These are phyloP conservation scores for Mantis religiosa DNA, from an alignment of 2,888 invertebrate genomes.

Conservation along the genomic window DNA sequence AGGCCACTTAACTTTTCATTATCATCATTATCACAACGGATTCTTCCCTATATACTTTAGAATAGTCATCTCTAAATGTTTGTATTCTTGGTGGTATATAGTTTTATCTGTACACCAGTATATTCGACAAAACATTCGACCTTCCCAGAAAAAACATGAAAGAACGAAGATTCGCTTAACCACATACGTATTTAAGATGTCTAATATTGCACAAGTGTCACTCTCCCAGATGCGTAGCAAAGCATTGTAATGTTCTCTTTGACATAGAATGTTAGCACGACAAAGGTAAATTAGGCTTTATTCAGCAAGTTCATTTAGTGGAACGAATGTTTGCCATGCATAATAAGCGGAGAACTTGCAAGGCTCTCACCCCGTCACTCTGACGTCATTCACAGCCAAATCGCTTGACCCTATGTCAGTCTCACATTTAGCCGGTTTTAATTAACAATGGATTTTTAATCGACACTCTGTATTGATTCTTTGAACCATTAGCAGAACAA, in stretches of 20 bases:
- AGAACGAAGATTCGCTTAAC: too few relatives aligned
- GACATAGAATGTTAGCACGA: not conserved
- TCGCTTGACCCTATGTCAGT: not conserved
- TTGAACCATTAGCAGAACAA: not conserved
- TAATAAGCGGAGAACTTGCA: not conserved
- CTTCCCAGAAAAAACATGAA: too few relatives aligned
- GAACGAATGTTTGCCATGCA: not conserved
- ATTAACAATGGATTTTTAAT: not conserved
- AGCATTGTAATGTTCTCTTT: not conserved
- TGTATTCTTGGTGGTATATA: too few relatives aligned
- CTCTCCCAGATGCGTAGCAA: not conserved
- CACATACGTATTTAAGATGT: too few relatives aligned
- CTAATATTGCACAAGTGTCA: not conserved
- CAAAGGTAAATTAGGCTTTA: not conserved
- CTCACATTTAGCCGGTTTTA: not conserved
- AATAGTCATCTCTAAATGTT: too few relatives aligned
- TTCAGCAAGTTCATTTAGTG: not conserved
- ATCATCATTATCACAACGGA: too few relatives aligned
- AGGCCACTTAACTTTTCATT: too few relatives aligned
- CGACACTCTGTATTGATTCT: not conserved
- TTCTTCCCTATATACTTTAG: too few relatives aligned
- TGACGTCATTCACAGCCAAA: not conserved
- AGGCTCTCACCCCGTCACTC: not conserved
- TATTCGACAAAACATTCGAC: too few relatives aligned
- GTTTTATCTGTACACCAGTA: too few relatives aligned